Base-by-base conservation (phyloP, 2,113 vertebrate genomes). In the Mungos mungo region DNA sequence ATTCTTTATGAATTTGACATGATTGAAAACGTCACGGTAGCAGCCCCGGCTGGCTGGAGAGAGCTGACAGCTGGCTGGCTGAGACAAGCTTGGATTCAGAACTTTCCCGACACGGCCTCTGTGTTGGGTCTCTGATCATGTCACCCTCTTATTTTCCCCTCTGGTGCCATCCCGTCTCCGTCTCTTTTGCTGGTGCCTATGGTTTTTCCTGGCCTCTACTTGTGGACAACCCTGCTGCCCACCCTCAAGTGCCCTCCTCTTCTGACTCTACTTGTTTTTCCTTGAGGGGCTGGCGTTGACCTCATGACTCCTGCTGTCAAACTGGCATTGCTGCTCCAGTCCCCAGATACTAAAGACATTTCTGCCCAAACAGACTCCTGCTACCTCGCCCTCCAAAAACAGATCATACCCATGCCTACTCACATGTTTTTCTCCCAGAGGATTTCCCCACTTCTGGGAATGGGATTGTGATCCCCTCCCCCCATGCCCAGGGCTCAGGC, bases 1-100 rank as follows among this genome's bases (percentile, higher is more conserved):
- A 69, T 68, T 93, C 63, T 87, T 95, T 89, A 87, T 84, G 86
- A 74, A 83, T 83, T 33, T 79, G 87, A 84, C 21, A 8, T 19
- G 50, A 76, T 90, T 50, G 6, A 65, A 84, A 90, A 77, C 63
- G 65, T 52, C 79, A 33, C 19, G 27, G 77, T 4, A 25, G 71
- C 47, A 25, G 72, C 38, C 66, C 63, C 38, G 63, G 50, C 66
- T 54, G 84, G 15, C 82, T 38, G 23, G 63, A 35, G 8, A 0
- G 31, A 66, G 12, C 27, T 21, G 10, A 41, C 1, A 41, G 94
- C 60, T 35, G 8, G n/a, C 50, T 35, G 54, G 65, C 82, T 74
- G 90, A 2, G 33, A 38, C 2, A 14, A 0, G 0, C 38, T 18
- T 81, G 50, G 27, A 16, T 54, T 35, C n/a, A 0, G 14, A 65